Percentiles rank a stretch among this genome's conserved stretches.
Evolutionary conservation across 2,113 vertebrate species (phyloP).

Genomic region (Thryonomys swinderianus): DNA sequence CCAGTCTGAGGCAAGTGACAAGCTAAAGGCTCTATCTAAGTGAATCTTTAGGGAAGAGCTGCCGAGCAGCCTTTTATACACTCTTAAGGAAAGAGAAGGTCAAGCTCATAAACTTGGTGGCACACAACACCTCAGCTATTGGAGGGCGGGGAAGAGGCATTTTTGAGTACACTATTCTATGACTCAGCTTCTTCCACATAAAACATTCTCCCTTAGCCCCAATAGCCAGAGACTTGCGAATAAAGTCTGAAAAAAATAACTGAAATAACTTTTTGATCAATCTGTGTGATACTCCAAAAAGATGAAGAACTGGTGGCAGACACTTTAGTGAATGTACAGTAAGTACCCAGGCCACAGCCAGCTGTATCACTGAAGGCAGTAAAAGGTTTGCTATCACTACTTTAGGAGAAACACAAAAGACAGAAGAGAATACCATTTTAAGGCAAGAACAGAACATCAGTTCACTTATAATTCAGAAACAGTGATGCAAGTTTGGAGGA

Average conservation of each 20-base stretch:
- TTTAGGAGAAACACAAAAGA: neutral
- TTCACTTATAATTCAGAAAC: neutral
- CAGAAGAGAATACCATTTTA: neutral
- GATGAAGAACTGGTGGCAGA: neutral
- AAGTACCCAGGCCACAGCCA: too few species aligned
- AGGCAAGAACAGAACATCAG: neutral
- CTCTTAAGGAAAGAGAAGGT: neutral
- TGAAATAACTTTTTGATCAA: neutral
- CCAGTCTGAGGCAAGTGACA: neutral
- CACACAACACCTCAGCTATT: neutral
- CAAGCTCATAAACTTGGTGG: neutral
- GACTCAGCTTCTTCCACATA: neutral
- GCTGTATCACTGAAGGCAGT: neutral
- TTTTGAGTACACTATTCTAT: neutral
- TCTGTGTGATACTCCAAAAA: neutral
- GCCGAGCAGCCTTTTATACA: neutral
- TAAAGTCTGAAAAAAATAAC: neutral
- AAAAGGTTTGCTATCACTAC: neutral
- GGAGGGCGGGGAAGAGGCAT: neutral
- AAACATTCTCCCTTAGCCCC: neutral
- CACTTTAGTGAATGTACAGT: neutral
- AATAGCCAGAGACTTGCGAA: neutral
- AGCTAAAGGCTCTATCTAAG: neutral
- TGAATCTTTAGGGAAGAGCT: neutral
- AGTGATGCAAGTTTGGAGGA: neutral